Evolutionary conservation across 2,888 invertebrate genomes (phyloP), one percentile per base, ranked within the genome.

Genomic region (Heteromurus nitidus): DNA sequence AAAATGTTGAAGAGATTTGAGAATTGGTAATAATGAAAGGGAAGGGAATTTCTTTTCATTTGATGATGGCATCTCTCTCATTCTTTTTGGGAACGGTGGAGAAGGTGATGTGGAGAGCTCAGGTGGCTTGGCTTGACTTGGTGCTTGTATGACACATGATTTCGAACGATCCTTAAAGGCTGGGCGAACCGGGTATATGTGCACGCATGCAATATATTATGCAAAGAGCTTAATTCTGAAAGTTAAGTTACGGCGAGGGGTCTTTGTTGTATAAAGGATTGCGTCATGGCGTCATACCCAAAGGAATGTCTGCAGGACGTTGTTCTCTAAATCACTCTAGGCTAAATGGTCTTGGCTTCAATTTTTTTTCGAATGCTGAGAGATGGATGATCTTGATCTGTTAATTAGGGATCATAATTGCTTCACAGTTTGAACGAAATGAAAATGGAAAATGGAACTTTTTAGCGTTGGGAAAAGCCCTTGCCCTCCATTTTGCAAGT

Each of bases 151-250:
- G 30, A 31, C 36, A 65, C 30, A 20, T 65, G 55, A 26, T 26
- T 55, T 20, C 13, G 55, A 55, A 26, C 36, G 24, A 22, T 7
- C n/a, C 62, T 62, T 26, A 7, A 24, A 42, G 65, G 65, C 65
- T 65, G 16, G 65, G 65, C 65, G 24, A 65, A 65, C 65, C 65
- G 44, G 65, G 65, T 13, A 42, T 13, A 36, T 65, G 22, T 30
- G 62, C 30, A 50, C 20, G 50, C n/a, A 18, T 7, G n/a, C n/a
- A n/a, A n/a, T n/a, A n/a, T n/a, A n/a, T n/a, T n/a, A n/a, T n/a
- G n/a, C n/a, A n/a, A n/a, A n/a, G n/a, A n/a, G n/a, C n/a, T n/a
- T n/a, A n/a, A n/a, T n/a, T n/a, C n/a, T n/a, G n/a, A n/a, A n/a
- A n/a, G n/a, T n/a, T n/a, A n/a, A n/a, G 22, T 50, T 20, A 18